Percentiles rank a stretch among this genome's conserved stretches.
Evolutionary conservation across 2,888 invertebrate genomes (phyloP).

Genomic region (Molorchus minor): DNA sequence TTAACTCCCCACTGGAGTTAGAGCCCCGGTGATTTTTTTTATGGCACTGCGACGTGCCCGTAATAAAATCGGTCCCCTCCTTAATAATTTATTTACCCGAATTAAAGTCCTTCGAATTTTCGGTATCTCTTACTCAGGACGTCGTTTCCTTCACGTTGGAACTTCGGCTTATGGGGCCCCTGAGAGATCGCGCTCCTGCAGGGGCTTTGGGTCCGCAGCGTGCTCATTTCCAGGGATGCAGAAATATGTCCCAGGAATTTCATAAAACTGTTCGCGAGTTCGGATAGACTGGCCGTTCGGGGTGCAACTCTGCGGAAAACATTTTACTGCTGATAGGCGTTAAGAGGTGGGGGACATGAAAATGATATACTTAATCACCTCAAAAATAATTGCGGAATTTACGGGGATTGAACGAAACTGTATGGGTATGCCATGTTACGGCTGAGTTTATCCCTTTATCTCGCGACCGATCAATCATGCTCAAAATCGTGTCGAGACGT

Average conservation of each 20-base stretch:
- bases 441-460: too few species aligned
- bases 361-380: too few species aligned
- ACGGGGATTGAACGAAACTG: too few species aligned
- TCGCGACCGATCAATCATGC: not conserved
- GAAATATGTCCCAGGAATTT: not conserved
- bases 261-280: not conserved
- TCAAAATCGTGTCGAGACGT: not conserved
- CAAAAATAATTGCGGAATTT: too few species aligned
- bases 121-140: slow-evolving; percentile 23
- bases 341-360: not conserved
- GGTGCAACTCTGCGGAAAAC: not conserved
- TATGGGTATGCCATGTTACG: too few species aligned
- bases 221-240: slow-evolving; percentile 2
- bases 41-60: not conserved
- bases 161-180: slow-evolving; percentile 33
- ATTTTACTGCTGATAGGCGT: not conserved
- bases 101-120: slow-evolving; percentile 31
- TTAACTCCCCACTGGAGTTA: too few species aligned
- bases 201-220: slow-evolving; percentile 18
- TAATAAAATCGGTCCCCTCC: slow-evolving; percentile 8
- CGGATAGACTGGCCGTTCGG: not conserved
- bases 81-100: slow-evolving; percentile 29
- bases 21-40: not conserved
- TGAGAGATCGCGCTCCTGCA: slow-evolving; percentile 19
- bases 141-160: slow-evolving; percentile 31